These are phyloP conservation scores for Anthophora plumipes DNA, from an alignment of 2,888 invertebrate species.

Conservation along the genomic window DNA sequence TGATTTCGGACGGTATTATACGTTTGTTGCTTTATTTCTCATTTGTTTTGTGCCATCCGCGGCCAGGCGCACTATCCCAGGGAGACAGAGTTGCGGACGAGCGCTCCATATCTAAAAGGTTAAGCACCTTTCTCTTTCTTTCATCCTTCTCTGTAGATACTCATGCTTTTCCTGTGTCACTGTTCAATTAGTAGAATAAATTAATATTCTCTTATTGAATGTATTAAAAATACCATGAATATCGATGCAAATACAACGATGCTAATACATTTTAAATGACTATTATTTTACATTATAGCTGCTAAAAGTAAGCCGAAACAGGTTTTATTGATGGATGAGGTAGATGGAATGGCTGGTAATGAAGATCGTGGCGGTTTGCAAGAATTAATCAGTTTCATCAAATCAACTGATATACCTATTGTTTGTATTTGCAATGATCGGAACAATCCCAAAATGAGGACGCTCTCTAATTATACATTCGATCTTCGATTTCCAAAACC, in stretches of 20 bases:
- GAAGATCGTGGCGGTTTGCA: conserved; percentile 99
- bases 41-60: too few species aligned
- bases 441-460: conserved; percentile 96
- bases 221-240: not conserved
- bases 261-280: conserved; percentile 4
- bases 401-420: conserved; percentile 93
- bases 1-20: too few species aligned
- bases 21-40: too few species aligned
- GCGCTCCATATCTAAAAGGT: too few species aligned
- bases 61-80: too few species aligned
- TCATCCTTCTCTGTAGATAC: too few species aligned
- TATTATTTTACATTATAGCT: conserved; percentile 44
- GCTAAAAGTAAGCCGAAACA: conserved; percentile 87
- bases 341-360: conserved; percentile 99
- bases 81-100: too few species aligned
- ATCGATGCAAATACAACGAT: not conserved
- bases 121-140: too few species aligned
- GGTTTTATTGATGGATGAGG: conserved; percentile 99
- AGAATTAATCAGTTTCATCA: conserved; percentile 96
- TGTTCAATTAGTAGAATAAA: not conserved
- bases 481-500: conserved; percentile 95
- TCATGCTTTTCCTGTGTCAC: too few species aligned
- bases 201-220: not conserved
- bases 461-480: conserved; percentile 96
- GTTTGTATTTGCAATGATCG: conserved; percentile 99